phyloP scores from a whole-genome alignment of 2,113 vertebrate species.

The Phyllopteryx taeniolatus region DNA sequence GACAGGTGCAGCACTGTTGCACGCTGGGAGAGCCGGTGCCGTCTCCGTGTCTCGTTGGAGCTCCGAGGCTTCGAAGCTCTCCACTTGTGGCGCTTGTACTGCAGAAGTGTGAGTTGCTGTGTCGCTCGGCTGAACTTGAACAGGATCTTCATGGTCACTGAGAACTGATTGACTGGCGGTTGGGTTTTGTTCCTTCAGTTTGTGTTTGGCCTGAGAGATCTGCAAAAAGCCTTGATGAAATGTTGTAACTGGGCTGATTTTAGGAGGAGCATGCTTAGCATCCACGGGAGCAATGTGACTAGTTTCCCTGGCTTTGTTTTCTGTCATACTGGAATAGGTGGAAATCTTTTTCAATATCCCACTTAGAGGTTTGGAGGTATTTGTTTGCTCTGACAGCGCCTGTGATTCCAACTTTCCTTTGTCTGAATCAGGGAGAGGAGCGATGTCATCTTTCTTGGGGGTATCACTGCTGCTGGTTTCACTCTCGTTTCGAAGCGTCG shows the following conservation, averaged over 20 bases:
- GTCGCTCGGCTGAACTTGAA: slow-evolving; percentile 59
- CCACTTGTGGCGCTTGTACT: slow-evolving; percentile 62
- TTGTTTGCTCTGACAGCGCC: slow-evolving; percentile 73
- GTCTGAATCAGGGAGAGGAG: slow-evolving; percentile 33
- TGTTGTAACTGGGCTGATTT: slow-evolving; percentile 30
- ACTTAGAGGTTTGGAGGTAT: slow-evolving; percentile 78
- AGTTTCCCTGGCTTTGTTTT: slow-evolving; percentile 60
- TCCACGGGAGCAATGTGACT: slow-evolving; percentile 16
- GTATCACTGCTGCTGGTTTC: slow-evolving; percentile 63
- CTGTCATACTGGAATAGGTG: slow-evolving; percentile 67
- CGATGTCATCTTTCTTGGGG: slow-evolving; percentile 26
- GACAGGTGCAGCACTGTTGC: slow-evolving; percentile 71
- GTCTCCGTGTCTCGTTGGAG: slow-evolving; percentile 72
- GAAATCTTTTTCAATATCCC: slow-evolving; percentile 78
- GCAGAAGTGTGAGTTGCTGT: slow-evolving; percentile 59
- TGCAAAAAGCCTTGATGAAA: slow-evolving; percentile 61
- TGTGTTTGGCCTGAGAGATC: slow-evolving; percentile 61
- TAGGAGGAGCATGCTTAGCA: slow-evolving; percentile 46
- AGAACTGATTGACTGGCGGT: slow-evolving; percentile 35
- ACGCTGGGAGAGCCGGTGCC: slow-evolving; percentile 61
- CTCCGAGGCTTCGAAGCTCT: slow-evolving; percentile 66
- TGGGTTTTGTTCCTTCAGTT: slow-evolving; percentile 52
- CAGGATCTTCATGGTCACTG: slow-evolving; percentile 47
- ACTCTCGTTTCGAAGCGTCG: slow-evolving; percentile 69
- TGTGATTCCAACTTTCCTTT: slow-evolving; percentile 59